phyloP scores from a whole-genome alignment of 2,113 vertebrate species.

The Colistium nudipinnis region DNA sequence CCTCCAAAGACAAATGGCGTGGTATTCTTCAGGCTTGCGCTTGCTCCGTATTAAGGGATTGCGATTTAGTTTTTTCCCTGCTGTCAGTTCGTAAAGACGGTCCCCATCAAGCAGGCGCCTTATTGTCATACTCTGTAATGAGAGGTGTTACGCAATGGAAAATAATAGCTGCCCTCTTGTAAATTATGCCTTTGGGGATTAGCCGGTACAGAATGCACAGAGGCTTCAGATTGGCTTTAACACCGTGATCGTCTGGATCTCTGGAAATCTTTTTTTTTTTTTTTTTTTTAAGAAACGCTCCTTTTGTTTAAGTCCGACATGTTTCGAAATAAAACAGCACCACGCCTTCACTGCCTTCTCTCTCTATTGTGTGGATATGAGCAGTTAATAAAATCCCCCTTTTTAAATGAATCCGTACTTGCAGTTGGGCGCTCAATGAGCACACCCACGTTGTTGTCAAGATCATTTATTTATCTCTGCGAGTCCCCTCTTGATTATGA shows the following conservation, averaged over 20 bases:
- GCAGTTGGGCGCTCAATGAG: constrained; percentile 29
- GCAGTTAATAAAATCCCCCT: neutral
- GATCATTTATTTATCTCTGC: constrained; percentile 57
- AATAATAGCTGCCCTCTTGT: neutral
- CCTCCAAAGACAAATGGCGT: constrained; percentile 46
- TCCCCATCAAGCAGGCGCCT: constrained; percentile 1
- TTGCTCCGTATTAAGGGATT: constrained; percentile 33
- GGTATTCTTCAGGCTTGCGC: constrained; percentile 21
- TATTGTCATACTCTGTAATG: constrained; percentile 6
- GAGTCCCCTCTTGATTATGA: constrained; percentile 46
- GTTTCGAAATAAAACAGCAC: constrained; percentile 5
- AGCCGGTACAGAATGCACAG: constrained; percentile 22
- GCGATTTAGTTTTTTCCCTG: constrained; percentile 28
- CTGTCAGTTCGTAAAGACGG: constrained; percentile 25
- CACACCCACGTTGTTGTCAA: constrained; percentile 55
- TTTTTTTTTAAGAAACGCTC: neutral
- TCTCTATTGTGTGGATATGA: neutral
- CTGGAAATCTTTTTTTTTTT: neutral
- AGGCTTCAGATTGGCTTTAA: constrained; percentile 10
- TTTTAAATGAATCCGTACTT: constrained; percentile 30
- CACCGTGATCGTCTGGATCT: constrained; percentile 7
- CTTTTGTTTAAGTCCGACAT: constrained; percentile 19
- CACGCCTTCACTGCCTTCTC: no score
- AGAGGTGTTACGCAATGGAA: constrained; percentile 16
- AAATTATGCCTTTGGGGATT: constrained; percentile 21